Base-by-base conservation (phyloP, 2,797 vertebrate species). In the Odontamblyopus lacepedii region DNA sequence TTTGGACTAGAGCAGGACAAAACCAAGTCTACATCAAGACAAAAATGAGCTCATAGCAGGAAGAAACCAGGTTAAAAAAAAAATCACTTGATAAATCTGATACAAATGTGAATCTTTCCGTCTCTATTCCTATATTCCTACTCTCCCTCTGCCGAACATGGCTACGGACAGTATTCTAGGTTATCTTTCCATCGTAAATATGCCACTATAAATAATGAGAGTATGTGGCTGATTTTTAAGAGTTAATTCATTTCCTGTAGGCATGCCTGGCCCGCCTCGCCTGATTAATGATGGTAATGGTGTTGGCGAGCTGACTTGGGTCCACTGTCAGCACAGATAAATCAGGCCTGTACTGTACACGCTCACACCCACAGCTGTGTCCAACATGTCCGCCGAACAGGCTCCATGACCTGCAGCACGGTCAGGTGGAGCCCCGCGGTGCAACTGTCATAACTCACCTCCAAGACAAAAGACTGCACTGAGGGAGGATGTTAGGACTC, bases 171-270 rank as follows among this genome's bases (percentile, higher is more conserved):
- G 41, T 57, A 60, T 27, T 38, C 38, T 32, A 67, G 60, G 57
- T 71, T 71, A 76, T 23, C 62, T 48, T 60, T 26, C 63, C 62
- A 67, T 30, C 55, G 83, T 83, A 83, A 79, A 84, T 81, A 74
- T 77, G 65, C 67, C 70, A 66, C 72, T 74, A 81, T 84, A 84
- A 91, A 90, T 84, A 79, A 88, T 78, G 74, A 78, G 73, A 69
- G 72, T 76, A 50, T 78, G 76, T 12, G 27, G 57, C 80, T 85
- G 86, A 88, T 88, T 91, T 89, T 85, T 73, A 90, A 86, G 86
- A 90, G 89, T 91, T 92, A 88, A 93, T 93, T 93, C 90, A 92
- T 93, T 93, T 91, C 82, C 87, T 83, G 70, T 77, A 86, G 87
- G 73, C 75, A 84, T 73, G 85, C 75, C 75, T 76, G 74, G 67